A percentile compares a stretch with the other conserved stretches of the same genome.
These are phyloP conservation scores for Lutraria rhynchaena DNA, from an alignment of 1,140 invertebrate species.

Conservation along the genomic window DNA sequence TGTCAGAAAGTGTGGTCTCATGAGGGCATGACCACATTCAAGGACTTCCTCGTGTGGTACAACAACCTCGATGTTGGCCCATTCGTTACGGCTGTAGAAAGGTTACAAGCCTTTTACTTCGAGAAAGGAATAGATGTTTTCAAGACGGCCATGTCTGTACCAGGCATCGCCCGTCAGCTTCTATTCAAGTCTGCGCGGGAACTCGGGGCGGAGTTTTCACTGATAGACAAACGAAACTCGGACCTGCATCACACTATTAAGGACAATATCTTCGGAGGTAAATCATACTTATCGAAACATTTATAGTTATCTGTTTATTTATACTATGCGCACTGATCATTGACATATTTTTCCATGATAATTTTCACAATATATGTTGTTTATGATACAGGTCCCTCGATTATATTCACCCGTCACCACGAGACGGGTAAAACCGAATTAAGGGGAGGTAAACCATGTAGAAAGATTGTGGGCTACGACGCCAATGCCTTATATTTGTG, in stretches of 20 bases:
- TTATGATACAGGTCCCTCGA: conserved; percentile 29
- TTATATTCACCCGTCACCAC: conserved; percentile 49
- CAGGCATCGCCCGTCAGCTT: conserved; percentile 57
- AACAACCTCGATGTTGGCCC: conserved; percentile 61
- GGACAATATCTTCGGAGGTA: conserved; percentile 44
- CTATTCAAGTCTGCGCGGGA: conserved; percentile 47
- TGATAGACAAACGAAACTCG: conserved; percentile 43
- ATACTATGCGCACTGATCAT: no score
- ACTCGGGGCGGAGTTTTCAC: conserved; percentile 33
- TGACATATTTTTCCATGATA: no score
- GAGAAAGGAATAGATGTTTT: conserved; percentile 59
- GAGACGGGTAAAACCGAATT: conserved; percentile 40
- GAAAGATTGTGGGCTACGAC: conserved; percentile 56
- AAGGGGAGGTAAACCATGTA: conserved; percentile 20
- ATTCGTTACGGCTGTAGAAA: conserved; percentile 57
- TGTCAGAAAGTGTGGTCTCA: conserved; percentile 60
- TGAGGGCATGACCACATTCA: conserved; percentile 52
- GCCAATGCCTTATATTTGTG: conserved; percentile 62
- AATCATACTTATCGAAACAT: no score
- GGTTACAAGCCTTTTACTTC: conserved; percentile 50
- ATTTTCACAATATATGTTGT: neutral
- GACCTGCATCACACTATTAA: conserved; percentile 57
- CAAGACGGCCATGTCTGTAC: conserved; percentile 57
- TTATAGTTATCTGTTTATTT: no score
- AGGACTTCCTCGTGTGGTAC: conserved; percentile 63